Conservation (phyloP, 2,888 invertebrate genomes). For the Caradrina clavipalpis region DNA sequence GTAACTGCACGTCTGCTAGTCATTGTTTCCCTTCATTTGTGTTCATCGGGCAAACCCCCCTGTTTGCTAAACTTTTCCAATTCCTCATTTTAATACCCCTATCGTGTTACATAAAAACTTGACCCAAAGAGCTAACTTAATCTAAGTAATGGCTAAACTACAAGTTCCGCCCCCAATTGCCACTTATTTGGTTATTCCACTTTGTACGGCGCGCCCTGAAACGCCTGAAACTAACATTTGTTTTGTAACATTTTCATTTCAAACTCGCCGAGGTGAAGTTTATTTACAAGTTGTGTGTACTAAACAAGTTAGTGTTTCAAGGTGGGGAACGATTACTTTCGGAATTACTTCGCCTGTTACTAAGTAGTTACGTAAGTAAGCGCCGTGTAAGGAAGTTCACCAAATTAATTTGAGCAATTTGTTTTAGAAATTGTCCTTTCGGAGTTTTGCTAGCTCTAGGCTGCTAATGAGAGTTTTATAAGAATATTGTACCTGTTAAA, state of each 20-base stretch:
- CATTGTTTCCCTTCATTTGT: too few species aligned
- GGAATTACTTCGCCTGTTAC: slow-evolving; percentile 30
- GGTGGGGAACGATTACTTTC: slow-evolving; percentile 45
- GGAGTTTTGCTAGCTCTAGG: neutral
- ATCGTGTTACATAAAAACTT: neutral
- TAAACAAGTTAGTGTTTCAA: slow-evolving; percentile 51
- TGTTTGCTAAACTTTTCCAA: too few species aligned
- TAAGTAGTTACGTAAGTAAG: slow-evolving; percentile 9
- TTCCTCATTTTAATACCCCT: too few species aligned
- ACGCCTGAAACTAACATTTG: slow-evolving; percentile 39
- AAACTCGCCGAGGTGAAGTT: slow-evolving; percentile 37
- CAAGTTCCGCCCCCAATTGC: neutral
- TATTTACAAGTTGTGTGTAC: slow-evolving; percentile 43
- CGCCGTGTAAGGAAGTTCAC: neutral
- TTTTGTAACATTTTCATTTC: slow-evolving; percentile 49
- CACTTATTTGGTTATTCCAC: slow-evolving; percentile 17
- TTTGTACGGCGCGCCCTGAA: slow-evolving; percentile 15
- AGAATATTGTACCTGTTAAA: neutral
- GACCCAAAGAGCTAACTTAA: neutral
- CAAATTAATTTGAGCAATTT: neutral
- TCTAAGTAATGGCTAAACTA: neutral
- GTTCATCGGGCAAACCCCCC: too few species aligned
- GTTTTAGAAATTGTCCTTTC: neutral
- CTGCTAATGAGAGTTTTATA: neutral
- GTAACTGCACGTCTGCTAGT: too few species aligned